Percentiles rank a stretch among this genome's conserved stretches.
These are phyloP conservation scores for Cryptus armator DNA, from an alignment of 2,888 invertebrate genomes.

Conservation along the genomic window DNA sequence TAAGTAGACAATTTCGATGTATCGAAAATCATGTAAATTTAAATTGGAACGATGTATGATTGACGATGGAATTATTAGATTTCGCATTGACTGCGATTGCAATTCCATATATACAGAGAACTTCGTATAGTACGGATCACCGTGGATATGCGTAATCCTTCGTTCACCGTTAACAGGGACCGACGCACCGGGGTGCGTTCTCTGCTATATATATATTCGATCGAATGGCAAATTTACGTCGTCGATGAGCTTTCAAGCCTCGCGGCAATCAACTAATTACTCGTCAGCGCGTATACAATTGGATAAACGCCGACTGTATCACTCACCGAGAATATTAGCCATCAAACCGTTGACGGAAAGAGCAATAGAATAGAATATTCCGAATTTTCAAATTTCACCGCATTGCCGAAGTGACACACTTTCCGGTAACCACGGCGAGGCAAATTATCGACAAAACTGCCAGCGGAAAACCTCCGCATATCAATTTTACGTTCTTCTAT, in stretches of 20 bases:
- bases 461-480: constrained; percentile 42
- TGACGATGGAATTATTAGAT: constrained; percentile 57
- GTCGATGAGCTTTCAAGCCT: constrained; percentile 21
- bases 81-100: constrained; percentile 48
- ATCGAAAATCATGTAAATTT: constrained; percentile 53
- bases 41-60: constrained; percentile 52
- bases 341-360: neutral
- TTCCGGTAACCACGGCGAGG: constrained; percentile 61
- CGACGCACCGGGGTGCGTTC: neutral
- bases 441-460: constrained; percentile 65
- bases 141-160: neutral
- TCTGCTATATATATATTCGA: neutral
- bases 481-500: neutral
- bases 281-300: constrained; percentile 19
- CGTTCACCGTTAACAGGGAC: no score
- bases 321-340: neutral
- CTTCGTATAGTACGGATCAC: constrained; percentile 12
- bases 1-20: neutral
- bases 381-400: constrained; percentile 12
- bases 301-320: constrained; percentile 23
- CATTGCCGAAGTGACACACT: constrained; percentile 48
- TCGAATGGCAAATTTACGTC: neutral
- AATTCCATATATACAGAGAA: constrained; percentile 11
- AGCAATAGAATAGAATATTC: neutral
- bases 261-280: constrained; percentile 53